These are phyloP conservation scores for Myotis brandtii DNA, from an alignment of 2,113 vertebrate species.

Conservation along the genomic window DNA sequence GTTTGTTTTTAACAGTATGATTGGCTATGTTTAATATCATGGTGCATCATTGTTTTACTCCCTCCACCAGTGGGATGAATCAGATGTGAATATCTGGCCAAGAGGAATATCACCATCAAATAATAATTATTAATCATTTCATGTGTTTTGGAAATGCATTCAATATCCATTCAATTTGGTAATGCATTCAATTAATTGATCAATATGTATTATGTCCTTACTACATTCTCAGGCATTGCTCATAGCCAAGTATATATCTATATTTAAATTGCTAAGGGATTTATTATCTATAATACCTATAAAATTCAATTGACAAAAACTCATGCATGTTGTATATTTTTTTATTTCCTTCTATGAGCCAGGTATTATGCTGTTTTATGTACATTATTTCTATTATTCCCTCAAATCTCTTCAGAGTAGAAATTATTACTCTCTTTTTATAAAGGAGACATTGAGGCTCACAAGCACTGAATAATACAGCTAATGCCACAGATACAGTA, in stretches of 20 bases:
- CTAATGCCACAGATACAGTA: not conserved
- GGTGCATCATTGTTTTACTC: not conserved
- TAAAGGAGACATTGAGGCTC: not conserved
- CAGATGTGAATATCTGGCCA: not conserved
- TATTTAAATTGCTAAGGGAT: not conserved
- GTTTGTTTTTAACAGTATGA: not conserved
- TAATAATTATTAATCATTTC: not conserved
- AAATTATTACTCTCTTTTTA: not conserved
- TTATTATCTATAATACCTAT: not conserved
- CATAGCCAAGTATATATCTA: not conserved
- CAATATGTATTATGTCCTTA: not conserved
- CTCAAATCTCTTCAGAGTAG: not conserved
- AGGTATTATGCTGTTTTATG: not conserved
- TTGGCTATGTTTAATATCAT: not conserved
- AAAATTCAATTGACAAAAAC: constrained; percentile 35
- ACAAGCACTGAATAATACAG: not conserved
- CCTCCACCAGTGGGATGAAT: not conserved
- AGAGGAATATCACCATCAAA: not conserved
- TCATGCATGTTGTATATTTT: not conserved
- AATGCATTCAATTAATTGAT: not conserved
- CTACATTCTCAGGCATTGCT: not conserved
- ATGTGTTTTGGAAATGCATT: not conserved
- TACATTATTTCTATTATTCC: not conserved
- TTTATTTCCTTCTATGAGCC: not conserved
- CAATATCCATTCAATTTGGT: not conserved